Percentiles rank a stretch among this genome's conserved stretches.
phyloP scores from a whole-genome alignment of 2,113 vertebrate species.

The Climacteris rufus region DNA sequence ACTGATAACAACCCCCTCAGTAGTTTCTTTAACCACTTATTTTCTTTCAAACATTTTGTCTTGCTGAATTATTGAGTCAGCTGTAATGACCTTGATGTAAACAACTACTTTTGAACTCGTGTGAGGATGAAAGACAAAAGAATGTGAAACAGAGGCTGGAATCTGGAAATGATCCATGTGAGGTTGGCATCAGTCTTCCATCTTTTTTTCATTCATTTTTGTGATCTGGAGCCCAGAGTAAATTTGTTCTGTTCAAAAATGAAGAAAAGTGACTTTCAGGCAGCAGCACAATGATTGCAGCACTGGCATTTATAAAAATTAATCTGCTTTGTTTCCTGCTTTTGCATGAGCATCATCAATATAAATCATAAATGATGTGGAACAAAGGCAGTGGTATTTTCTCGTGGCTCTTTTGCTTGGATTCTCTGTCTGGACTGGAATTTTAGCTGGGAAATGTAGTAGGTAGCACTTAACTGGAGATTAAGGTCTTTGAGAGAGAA shows the following conservation, averaged over 20 bases:
- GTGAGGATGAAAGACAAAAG: conserved; percentile 19
- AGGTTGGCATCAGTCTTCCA: not conserved
- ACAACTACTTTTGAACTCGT: conserved; percentile 28
- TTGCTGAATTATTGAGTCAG: conserved; percentile 1
- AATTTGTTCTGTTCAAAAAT: not conserved
- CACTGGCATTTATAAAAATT: not conserved
- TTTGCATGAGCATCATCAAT: not conserved
- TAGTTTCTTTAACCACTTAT: conserved; percentile 26
- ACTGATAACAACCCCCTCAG: not conserved
- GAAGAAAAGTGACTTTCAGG: not conserved
- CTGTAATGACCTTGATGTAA: conserved; percentile 39
- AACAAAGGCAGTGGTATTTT: not conserved
- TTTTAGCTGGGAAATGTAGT: not conserved
- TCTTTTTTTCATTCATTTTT: not conserved
- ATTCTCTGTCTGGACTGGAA: not conserved
- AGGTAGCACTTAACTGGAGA: not conserved
- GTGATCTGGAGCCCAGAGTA: not conserved
- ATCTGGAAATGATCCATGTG: not conserved
- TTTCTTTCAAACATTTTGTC: conserved; percentile 39
- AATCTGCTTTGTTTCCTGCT: not conserved
- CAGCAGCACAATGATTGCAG: not conserved
- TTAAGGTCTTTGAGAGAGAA: not conserved
- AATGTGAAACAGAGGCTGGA: not conserved
- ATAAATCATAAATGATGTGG: not conserved
- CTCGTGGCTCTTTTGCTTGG: not conserved